Base-by-base conservation (phyloP, 2,888 invertebrate genomes). In the Agriopis aurantiaria region DNA sequence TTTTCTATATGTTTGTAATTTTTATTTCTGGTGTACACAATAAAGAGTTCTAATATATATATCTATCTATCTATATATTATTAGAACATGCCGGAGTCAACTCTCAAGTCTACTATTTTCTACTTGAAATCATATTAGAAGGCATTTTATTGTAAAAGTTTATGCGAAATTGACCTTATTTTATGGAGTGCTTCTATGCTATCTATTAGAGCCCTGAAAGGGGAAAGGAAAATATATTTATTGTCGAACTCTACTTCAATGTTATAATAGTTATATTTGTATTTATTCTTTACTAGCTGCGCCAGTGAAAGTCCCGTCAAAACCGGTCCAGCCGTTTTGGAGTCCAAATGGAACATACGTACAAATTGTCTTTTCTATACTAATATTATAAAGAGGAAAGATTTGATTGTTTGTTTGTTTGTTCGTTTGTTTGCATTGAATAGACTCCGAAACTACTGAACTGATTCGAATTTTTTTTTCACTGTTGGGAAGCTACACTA, bases 71-170 rank as follows among this genome's bases (percentile, higher is more conserved):
- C 0, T 11, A 11, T 51, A 51, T 51, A 48, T n/a, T 12, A 48
- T 5, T 40, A 68, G 72, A 69, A 73, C 65, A n/a, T 56, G 40
- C 33, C 45, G 52, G 33, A 51, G 51, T 12, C 33, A 46, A 23
- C 48, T 9, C 17, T 6, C 23, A 68, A 40, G 59, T 63, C 51
- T 56, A 55, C 2, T 64, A 33, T 53, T 61, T 58, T 64, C 43
- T 58, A 64, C 61, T 51, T 72, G 72, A 80, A 85, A 81, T 82
- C 74, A 75, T 80, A 80, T 82, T 80, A 80, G 74, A 78, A 76
- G 68, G 61, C 75, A 78, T 83, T 82, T 83, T 82, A 82, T 81
- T 82, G 80, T 79, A 78, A 75, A 76, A 79, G 76, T 82, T 81
- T 75, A 82, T 74, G 77, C 72, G 73, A 72, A 76, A 78, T 77